Base-by-base conservation (phyloP, 2,113 vertebrate genomes). In the Hemichromis elongatus region DNA sequence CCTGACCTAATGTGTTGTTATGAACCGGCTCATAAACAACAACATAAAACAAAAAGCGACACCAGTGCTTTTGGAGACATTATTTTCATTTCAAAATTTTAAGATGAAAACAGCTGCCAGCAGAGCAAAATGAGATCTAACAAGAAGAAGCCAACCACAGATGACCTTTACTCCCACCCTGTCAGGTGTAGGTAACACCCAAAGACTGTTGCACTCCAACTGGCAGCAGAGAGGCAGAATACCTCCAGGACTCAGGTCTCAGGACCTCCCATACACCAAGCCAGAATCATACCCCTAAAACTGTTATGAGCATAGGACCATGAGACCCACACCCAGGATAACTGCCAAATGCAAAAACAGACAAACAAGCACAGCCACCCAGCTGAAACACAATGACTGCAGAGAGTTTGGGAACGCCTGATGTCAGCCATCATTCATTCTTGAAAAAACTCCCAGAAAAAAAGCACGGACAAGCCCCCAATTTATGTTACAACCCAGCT, bases 341-440 rank as follows among this genome's bases (percentile, higher is more conserved):
- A 68, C 50, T 9, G 9, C 50, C 50, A 5, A 19, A 5, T 16
- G 1, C 50, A n/a, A 53, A n/a, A 53, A 3, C 35, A 40, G 37
- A 21, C 0, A 24, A 42, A 24, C 63, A 24, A 42, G 63, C 63
- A 42, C 37, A 24, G 33, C 59, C 59, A 16, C 35, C 14, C 35
- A 42, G 37, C 9, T 40, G 37, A 40, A 10, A 40, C 37, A 40
- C 9, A 40, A 9, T 10, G 9, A 40, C 63, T 68, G 35, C 35
- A 68, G 63, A 42, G 8, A 45, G 63, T 45, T 26, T 45, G 63
- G 24, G 37, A 68, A 37, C 19, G 37, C 33, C 10, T 40, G 19
- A 40, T 0, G 6, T 40, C 61, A 12, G 18, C 57, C 57, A 61
- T 61, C 2, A n/a, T 8, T 40, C 33, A 0, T 7, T 10, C 61